Evolutionary conservation across 2,888 invertebrate genomes (phyloP).

Genomic region (Hemithea aestivaria): DNA sequence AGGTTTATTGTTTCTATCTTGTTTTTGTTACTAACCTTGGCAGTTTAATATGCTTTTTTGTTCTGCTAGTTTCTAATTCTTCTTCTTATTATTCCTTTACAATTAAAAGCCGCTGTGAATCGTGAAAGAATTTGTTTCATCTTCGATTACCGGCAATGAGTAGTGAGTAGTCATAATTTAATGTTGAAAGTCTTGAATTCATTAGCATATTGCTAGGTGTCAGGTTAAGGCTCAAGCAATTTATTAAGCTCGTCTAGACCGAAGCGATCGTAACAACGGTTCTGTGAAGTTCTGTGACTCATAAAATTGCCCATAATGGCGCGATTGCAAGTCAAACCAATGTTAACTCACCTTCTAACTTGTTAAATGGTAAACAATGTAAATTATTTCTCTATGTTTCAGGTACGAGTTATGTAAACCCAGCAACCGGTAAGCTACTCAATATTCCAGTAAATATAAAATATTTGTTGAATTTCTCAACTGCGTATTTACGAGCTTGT

Average conservation of each 20-base stretch:
- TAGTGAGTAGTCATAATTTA: too few relatives aligned
- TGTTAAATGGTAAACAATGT: conserved; percentile 2
- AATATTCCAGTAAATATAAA: conserved; percentile 3
- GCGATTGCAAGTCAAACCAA: conserved; percentile 5
- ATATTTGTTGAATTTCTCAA: conserved; percentile 12
- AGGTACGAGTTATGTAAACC: conserved; percentile 54
- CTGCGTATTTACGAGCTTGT: conserved; percentile 10
- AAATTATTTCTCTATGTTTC: conserved; percentile 29
- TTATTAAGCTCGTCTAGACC: conserved; percentile 5
- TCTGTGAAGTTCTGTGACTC: conserved; percentile 35
- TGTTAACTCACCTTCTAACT: conserved; percentile 4
- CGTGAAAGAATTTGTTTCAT: too few relatives aligned
- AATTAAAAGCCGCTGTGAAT: too few relatives aligned
- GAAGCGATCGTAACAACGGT: conserved; percentile 25
- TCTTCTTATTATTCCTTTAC: too few relatives aligned
- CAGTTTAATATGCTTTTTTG: not conserved
- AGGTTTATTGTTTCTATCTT: conserved; percentile 9
- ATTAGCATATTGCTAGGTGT: conserved; percentile 1
- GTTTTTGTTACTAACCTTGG: too few relatives aligned
- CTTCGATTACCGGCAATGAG: too few relatives aligned
- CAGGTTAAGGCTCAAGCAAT: conserved; percentile 1
- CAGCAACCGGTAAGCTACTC: conserved; percentile 37
- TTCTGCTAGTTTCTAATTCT: not conserved
- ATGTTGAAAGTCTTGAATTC: not conserved
- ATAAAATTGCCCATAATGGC: conserved; percentile 30